Percentiles rank a stretch among this genome's conserved stretches.
Conservation (phyloP, 2,797 vertebrate genomes). For the Epinephelus malabaricus region DNA sequence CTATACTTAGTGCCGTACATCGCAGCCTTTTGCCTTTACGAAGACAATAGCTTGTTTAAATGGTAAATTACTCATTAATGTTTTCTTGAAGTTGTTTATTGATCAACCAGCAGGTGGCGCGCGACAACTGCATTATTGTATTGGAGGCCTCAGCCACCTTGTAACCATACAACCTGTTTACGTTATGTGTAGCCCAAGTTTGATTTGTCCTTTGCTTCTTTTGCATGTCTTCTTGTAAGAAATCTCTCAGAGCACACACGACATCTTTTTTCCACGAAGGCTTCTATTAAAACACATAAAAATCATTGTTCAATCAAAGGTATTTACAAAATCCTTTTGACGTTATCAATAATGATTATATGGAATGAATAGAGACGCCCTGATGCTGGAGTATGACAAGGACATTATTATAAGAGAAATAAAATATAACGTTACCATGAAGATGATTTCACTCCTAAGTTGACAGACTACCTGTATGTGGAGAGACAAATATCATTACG, state of each 20-base stretch:
- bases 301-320: neutral
- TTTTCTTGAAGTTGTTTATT: neutral
- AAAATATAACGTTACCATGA: too few relatives aligned
- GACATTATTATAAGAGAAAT: neutral
- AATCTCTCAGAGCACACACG: neutral
- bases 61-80: too few relatives aligned
- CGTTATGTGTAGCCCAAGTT: too few relatives aligned
- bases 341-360: neutral
- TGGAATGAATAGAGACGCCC: neutral
- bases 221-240: neutral
- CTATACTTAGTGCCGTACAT: neutral
- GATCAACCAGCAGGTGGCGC: constrained; percentile 45
- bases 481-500: neutral
- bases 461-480: neutral
- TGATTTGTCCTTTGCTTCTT: neutral
- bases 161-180: neutral
- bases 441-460: neutral
- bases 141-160: neutral
- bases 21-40: neutral
- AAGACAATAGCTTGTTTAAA: neutral
- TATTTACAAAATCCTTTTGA: neutral
- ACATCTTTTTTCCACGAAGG: neutral
- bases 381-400: neutral
- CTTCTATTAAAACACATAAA: too few relatives aligned
- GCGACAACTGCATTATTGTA: neutral